A percentile compares a stretch with the other conserved stretches of the same genome.
Evolutionary conservation across 2,888 invertebrate genomes (phyloP).

Genomic region (Buathra laborator): DNA sequence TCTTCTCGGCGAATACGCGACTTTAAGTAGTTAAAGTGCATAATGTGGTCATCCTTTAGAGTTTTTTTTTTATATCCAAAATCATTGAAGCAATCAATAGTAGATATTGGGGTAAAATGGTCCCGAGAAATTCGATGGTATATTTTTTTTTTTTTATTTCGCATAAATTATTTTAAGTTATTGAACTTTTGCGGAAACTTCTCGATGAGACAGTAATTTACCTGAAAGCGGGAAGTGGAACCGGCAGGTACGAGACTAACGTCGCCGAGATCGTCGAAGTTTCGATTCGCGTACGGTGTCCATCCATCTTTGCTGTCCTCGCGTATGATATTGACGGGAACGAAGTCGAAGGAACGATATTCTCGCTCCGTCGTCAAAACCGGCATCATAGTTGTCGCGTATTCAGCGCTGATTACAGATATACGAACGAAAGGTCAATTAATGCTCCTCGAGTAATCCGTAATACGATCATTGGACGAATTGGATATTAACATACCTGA

Average conservation of each 20-base stretch:
- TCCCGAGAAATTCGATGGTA: no score
- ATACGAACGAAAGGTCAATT: neutral
- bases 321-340: constrained; percentile 83
- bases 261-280: constrained; percentile 82
- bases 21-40: no score
- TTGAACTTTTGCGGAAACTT: no score
- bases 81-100: neutral
- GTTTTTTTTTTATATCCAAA: neutral
- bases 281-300: constrained; percentile 77
- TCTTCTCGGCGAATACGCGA: no score
- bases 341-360: constrained; percentile 80
- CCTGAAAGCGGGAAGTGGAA: constrained; percentile 82
- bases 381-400: constrained; percentile 82
- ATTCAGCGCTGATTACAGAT: constrained; percentile 77
- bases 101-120: no score
- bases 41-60: no score
- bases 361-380: constrained; percentile 82
- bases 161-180: neutral
- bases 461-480: no score
- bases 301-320: constrained; percentile 81
- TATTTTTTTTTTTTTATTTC: neutral
- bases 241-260: constrained; percentile 83
- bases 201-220: constrained; percentile 57
- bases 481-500: constrained; percentile 73
- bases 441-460: neutral